Evolutionary conservation across 1,140 invertebrate genomes (phyloP), one percentile per base, ranked within the genome.

Genomic region (Drosophila azteca): DNA sequence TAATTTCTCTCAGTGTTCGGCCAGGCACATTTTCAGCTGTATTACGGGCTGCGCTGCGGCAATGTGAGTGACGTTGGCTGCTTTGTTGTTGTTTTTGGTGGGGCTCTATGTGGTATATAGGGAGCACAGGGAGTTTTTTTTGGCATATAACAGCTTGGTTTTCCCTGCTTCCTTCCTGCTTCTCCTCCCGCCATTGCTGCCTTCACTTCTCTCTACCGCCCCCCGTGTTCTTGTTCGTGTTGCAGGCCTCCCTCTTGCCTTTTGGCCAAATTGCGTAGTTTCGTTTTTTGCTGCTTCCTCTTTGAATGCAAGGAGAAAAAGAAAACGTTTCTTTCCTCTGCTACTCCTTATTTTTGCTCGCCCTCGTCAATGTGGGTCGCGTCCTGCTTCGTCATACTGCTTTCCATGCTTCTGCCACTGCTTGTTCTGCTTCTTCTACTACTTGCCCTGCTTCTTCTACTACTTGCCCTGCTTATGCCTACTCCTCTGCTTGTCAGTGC

Each of bases 41-140:
- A 51, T 11, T 72, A 8, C 26, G 74, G 44, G 54, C 52, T 60
- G 41, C 29, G 54, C 52, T 60, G 41, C 29, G 51, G 75, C 71
- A 59, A 71, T 82, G 79, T 79, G 83, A 88, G 67, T 88, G 83
- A 88, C 83, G 84, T 88, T 77, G 83, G 76, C 70, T 84, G 67
- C 60, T 31, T 9, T 74, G 61, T 58, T 73, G 62, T 26, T 55
- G 45, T 46, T 53, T 31, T 66, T 55, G 53, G 35, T 45, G 59
- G 58, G 76, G 69, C 15, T 62, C 59, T 63, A 55, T 68, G 59
- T 59, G 50, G 51, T 69, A 75, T 49, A 57, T 64, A 58, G n/a
- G n/a, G n/a, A n/a, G n/a, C 22, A 51, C 71, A 62, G 44, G 46
- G 22, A 59, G 52, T 17, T 51, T 26, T 17, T 51, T 26, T 20